Evolutionary conservation across 2,113 vertebrate genomes (phyloP), one percentile per base, ranked within the genome.

Genomic region (Neogale vison): DNA sequence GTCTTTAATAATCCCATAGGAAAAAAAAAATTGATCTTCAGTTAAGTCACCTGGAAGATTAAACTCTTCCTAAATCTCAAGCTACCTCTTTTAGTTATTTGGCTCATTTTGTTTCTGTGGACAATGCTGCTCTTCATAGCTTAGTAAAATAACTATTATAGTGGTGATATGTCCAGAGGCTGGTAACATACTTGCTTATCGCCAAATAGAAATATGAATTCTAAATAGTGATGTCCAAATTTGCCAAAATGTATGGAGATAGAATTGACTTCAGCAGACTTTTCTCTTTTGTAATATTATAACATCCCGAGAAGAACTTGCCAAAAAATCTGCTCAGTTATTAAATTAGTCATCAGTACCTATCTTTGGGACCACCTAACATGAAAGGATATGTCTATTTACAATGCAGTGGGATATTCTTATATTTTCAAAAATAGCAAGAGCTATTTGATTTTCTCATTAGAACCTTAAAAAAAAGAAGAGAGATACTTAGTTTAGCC

Each of bases 131-230:
- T 36, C 13, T 47, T 80, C 59, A 95, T 79, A 45, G 34, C 9
- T 63, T 42, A 85, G 29, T 74, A 83, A 95, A 80, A 76, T 76
- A 85, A 85, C 57, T 39, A 80, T 63, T n/a, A 13, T 23, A 87
- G 39, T 88, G 36, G 17, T 85, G 82, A 31, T 82, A 24, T 50
- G 24, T 77, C 24, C 42, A 86, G 83, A 92, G 87, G 57, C 72
- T 50, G 42, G 26, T 45, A n/a, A 26, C 17, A 14, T 50, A 20
- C 29, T 80, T 96, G 29, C 57, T 71, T 63, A 36, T 77, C 77
- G 57, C 83, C 92, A 95, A 57, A 17, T 88, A 85, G 81, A 93
- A 91, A 93, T 79, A 89, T 63, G 36, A 92, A 88, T 88, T 95
- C 26, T 86, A 72, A 89, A 47, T 42, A 88, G 65, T 21, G 47